These are phyloP conservation scores for Rhinella marina DNA, from an alignment of 2,797 vertebrate species.

Conservation along the genomic window DNA sequence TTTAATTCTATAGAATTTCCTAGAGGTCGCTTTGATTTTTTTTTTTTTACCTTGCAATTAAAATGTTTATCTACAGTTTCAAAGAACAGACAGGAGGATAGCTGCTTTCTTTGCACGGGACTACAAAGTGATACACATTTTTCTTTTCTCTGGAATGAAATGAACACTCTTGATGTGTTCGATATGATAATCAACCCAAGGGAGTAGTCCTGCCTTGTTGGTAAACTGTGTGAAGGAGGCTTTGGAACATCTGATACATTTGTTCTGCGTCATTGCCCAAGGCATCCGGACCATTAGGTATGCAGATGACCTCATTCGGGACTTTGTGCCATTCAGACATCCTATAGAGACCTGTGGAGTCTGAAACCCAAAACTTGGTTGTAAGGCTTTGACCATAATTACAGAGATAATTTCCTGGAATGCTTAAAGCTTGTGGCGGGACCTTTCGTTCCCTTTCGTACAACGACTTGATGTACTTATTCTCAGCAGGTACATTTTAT, in stretches of 20 bases:
- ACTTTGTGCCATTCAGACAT: constrained; percentile 36
- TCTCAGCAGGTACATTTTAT: background rate
- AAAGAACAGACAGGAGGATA: constrained; percentile 17
- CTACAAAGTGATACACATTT: constrained; percentile 36
- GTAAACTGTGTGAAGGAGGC: constrained; percentile 37
- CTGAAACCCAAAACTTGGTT: constrained; percentile 37
- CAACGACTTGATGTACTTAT: background rate
- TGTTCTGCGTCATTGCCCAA: constrained; percentile 54
- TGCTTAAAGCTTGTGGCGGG: background rate
- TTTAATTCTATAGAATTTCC: background rate
- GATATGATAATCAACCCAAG: constrained; percentile 48
- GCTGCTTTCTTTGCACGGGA: constrained; percentile 30
- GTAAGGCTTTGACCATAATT: constrained; percentile 18
- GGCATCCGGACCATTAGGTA: constrained; percentile 50
- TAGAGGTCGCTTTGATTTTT: background rate
- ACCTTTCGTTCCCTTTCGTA: constrained; percentile 8
- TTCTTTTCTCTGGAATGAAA: constrained; percentile 36
- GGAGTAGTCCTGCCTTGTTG: constrained; percentile 40
- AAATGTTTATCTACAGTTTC: constrained; percentile 35
- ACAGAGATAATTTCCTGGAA: constrained; percentile 19
- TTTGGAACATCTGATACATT: constrained; percentile 59
- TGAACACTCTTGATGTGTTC: constrained; percentile 17
- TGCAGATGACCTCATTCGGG: constrained; percentile 43
- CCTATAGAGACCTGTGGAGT: constrained; percentile 29
- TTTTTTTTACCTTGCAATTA: constrained; percentile 15